Conservation (phyloP, 2,888 invertebrate species). For the Sesia bembeciformis region DNA sequence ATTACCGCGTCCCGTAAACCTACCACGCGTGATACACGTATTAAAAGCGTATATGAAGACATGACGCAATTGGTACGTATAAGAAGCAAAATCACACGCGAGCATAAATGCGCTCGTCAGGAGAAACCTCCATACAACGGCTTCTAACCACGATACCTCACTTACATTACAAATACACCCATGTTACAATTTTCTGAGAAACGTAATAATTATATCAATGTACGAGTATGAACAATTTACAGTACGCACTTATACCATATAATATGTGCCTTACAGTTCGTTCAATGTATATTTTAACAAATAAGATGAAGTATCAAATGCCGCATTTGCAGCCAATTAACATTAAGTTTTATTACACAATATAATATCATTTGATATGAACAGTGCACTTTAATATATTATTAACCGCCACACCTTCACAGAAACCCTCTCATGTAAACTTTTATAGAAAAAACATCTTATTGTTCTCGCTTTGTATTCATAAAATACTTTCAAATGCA, state of each 20-base stretch:
- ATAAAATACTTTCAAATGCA: constrained; percentile 74
- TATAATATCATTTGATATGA: constrained; percentile 65
- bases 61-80: too few relatives aligned
- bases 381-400: constrained; percentile 52
- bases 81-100: too few relatives aligned
- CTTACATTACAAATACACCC: constrained; percentile 32
- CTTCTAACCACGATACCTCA: constrained; percentile 18
- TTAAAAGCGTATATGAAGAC: too few relatives aligned
- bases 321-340: constrained; percentile 36
- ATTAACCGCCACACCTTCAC: constrained; percentile 47
- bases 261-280: constrained; percentile 2
- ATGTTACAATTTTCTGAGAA: constrained; percentile 41
- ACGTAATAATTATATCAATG: constrained; percentile 21
- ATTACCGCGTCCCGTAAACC: too few relatives aligned
- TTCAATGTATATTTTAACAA: constrained; percentile 34
- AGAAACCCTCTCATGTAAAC: constrained; percentile 64
- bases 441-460: constrained; percentile 71
- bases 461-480: constrained; percentile 72
- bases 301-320: constrained; percentile 63
- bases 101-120: too few relatives aligned
- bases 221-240: neutral
- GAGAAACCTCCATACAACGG: too few relatives aligned
- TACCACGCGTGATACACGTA: too few relatives aligned
- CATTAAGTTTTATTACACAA: constrained; percentile 33
- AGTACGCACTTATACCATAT: constrained; percentile 3